These are phyloP conservation scores for Siderastrea radians DNA, from an alignment of 92 coral and sea anemone genomes.

Conservation along the genomic window DNA sequence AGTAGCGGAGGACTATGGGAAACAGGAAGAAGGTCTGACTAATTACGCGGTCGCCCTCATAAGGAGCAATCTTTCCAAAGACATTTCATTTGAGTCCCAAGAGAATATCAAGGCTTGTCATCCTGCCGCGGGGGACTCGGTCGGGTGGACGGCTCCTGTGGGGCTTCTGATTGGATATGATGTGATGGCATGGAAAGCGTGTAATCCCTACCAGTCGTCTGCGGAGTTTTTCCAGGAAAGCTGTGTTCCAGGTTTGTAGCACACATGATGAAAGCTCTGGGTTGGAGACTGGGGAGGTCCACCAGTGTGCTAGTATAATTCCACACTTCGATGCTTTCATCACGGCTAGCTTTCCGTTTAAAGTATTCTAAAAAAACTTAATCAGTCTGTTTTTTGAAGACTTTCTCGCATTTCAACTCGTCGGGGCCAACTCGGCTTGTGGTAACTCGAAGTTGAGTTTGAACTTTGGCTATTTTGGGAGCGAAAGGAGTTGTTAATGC, in stretches of 20 bases:
- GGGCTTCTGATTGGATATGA: slow-evolving; percentile 56
- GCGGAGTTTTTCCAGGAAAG: slow-evolving; percentile 68
- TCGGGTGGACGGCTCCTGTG: slow-evolving; percentile 77
- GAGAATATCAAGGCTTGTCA: slow-evolving; percentile 63
- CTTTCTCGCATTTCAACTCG: too few relatives aligned
- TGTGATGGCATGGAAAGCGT: slow-evolving; percentile 37
- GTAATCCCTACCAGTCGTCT: slow-evolving; percentile 63
- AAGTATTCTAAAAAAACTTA: too few relatives aligned
- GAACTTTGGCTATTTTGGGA: too few relatives aligned
- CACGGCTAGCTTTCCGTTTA: too few relatives aligned
- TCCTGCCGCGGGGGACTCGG: slow-evolving; percentile 74
- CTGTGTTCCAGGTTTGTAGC: slow-evolving; percentile 79
- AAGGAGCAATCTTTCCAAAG: slow-evolving; percentile 37
- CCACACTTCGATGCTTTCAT: too few relatives aligned
- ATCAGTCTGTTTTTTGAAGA: too few relatives aligned
- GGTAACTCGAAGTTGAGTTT: too few relatives aligned
- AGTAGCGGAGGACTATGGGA: slow-evolving; percentile 73
- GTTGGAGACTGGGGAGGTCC: too few relatives aligned
- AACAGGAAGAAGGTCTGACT: slow-evolving; percentile 42
- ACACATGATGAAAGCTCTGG: not conserved
- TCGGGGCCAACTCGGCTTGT: too few relatives aligned
- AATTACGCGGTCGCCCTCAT: slow-evolving; percentile 70
- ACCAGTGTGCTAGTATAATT: too few relatives aligned
- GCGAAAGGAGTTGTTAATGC: too few relatives aligned
- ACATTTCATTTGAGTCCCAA: slow-evolving; percentile 37